These are phyloP conservation scores for Ormyrus pomaceus DNA, from an alignment of 2,888 invertebrate species.

Conservation along the genomic window DNA sequence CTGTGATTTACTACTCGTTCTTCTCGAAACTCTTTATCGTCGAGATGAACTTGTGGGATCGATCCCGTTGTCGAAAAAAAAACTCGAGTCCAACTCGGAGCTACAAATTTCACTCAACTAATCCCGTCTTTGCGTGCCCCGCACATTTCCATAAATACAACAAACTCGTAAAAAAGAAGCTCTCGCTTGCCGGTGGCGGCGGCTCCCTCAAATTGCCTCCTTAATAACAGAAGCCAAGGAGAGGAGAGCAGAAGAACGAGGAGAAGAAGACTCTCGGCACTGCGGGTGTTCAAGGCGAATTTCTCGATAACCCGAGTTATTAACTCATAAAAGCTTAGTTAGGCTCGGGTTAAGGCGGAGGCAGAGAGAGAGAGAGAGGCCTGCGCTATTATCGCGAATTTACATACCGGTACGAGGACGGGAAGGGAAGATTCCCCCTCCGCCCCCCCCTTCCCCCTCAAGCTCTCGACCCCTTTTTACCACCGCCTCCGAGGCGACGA, in stretches of 20 bases:
- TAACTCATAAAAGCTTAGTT: constrained; percentile 75
- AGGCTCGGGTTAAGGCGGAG: constrained; percentile 64
- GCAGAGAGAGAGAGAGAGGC: constrained; percentile 31
- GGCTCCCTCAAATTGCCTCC: constrained; percentile 27
- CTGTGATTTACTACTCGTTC: too few relatives aligned
- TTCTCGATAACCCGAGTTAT: constrained; percentile 75
- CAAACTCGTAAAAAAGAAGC: too few relatives aligned
- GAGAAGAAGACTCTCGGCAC: neutral
- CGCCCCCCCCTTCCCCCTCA: constrained; percentile 31
- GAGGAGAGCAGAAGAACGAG: neutral
- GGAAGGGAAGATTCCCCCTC: neutral
- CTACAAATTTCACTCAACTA: too few relatives aligned
- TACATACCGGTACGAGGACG: constrained; percentile 66
- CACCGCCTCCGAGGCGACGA: constrained; percentile 12
- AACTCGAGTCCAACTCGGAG: too few relatives aligned
- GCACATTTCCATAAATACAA: too few relatives aligned
- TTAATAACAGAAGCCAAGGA: constrained; percentile 36
- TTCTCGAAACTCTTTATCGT: too few relatives aligned
- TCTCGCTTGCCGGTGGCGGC: too few relatives aligned
- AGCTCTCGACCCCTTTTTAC: constrained; percentile 26
- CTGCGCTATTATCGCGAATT: constrained; percentile 73
- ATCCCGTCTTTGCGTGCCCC: too few relatives aligned
- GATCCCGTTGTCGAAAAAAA: too few relatives aligned
- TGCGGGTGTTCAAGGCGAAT: constrained; percentile 63
- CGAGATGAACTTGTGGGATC: too few relatives aligned